These are phyloP conservation scores for Sipunculus nudus DNA, from an alignment of 2,888 invertebrate species.

Conservation along the genomic window DNA sequence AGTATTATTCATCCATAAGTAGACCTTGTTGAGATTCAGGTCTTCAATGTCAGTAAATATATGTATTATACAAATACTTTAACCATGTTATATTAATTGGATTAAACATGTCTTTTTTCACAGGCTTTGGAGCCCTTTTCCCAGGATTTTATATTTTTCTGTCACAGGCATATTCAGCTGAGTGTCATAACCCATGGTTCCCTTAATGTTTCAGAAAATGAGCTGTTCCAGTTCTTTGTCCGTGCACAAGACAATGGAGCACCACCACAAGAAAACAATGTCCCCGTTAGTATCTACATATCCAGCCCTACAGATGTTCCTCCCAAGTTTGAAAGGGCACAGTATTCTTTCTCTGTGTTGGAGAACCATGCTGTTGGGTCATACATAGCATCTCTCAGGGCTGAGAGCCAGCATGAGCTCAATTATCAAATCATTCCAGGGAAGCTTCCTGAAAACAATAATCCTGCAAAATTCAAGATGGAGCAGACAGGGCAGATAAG, in stretches of 20 bases:
- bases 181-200: too few species aligned
- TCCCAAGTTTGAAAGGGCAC: conserved; percentile 78
- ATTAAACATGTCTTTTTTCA: too few species aligned
- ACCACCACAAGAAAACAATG: conserved; percentile 77
- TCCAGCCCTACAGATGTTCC: conserved; percentile 77
- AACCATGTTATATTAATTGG: too few species aligned
- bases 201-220: conserved; percentile 23
- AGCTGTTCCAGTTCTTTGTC: conserved; percentile 87
- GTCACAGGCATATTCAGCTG: too few species aligned
- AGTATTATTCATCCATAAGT: too few species aligned
- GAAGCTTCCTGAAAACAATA: conserved; percentile 66
- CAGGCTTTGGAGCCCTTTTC: too few species aligned
- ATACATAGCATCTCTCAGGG: conserved; percentile 76
- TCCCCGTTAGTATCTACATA: conserved; percentile 83
- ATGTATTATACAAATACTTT: too few species aligned
- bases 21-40: too few species aligned
- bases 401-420: conserved; percentile 73
- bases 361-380: conserved; percentile 80
- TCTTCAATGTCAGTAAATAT: too few species aligned
- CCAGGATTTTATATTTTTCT: too few species aligned
- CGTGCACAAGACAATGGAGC: conserved; percentile 85
- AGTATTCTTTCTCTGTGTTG: conserved; percentile 81
- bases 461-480: conserved; percentile 53
- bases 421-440: conserved; percentile 73
- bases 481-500: conserved; percentile 71